Evolutionary conservation across 2,797 vertebrate species (phyloP), one percentile per base, ranked within the genome.

Genomic region (Emys orbicularis): DNA sequence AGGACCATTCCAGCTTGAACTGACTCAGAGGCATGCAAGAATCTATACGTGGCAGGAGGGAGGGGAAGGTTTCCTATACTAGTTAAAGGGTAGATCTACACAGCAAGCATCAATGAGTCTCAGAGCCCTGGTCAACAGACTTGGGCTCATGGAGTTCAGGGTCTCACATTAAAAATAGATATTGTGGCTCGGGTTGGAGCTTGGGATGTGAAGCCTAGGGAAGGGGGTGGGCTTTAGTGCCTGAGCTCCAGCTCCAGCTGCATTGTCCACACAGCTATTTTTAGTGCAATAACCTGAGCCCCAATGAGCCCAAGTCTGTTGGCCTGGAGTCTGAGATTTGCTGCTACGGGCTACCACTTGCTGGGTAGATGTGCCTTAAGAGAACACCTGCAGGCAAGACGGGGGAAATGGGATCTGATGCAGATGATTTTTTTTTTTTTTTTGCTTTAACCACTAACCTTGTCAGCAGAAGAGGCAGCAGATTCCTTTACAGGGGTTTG

Each of bases 401-500:
- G 11, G 87, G 79, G 80, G 65, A 80, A 68, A 88, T 15, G 84
- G 82, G 84, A 89, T 86, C n/a, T 83, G 44, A 76, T 79, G 68
- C 2, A 91, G 88, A 56, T 61, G 94, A 86, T n/a, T 25, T 44
- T 25, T 74, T 96, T 86, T 74, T 74, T 54, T 57, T 25, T 57
- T 96, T 59, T 92, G 89, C 49, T 91, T 41, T 6, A 68, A 76
- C 5, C 12, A 27, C 1, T 68, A 86, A 92, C 68, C 76, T 95
- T 88, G 89, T 81, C 37, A 81, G 50, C 61, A 89, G 95, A 95
- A 90, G 83, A 91, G 86, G 86, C 93, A 88, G 95, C 27, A 91
- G 81, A 88, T 93, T 88, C 41, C 93, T 96, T 94, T 96, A 95
- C 92, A 96, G 95, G 89, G 34, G 54, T 86, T 89, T 50, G 56